Base-by-base conservation (phyloP, 2,888 invertebrate species). In the Allygus modestus region DNA sequence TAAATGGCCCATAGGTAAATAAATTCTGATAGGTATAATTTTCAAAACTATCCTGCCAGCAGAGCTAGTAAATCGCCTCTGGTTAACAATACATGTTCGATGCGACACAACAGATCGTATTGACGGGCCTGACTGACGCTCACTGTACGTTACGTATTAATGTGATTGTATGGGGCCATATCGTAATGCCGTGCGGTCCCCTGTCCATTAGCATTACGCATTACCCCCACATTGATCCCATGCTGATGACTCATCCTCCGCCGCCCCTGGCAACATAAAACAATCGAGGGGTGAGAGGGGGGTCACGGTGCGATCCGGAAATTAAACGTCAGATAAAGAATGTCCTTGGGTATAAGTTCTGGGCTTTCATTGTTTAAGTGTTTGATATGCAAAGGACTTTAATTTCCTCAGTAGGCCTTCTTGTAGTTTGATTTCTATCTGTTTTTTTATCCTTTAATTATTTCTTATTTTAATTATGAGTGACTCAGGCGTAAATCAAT, bases 191-290 rank as follows among this genome's bases (percentile, higher is more conserved):
- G n/a, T n/a, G 51, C 51, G n/a, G 58, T 58, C 12, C 65, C 65
- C 65, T 11, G 17, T 28, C 11, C 37, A 73, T 73, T 41, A 73
- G 43, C 51, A 20, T 51, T 46, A 23, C 15, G 26, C 77, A 77
- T 75, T 75, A 75, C 43, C 41, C 43, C 20, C 20, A 20, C 51
- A 77, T 77, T 77, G 77, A 77, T 77, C 77, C 75, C n/a, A n/a
- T n/a, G 73, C 23, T 41, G 51, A 28, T 77, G 77, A 77, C 15
- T 77, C 77, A 77, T 77, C 77, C 46, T 51, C 17, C 26, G 20
- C 17, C 43, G 20, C 77, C 77, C 77, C 77, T 77, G 77, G 77
- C 77, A 77, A 77, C 77, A 77, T 77, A 77, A 77, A 77, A 77
- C 77, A 77, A 51, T 77, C 77, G 51, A 46, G 9, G 17, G 28